phyloP scores from a whole-genome alignment of 2,113 vertebrate species.

The Synodontis membranacea region DNA sequence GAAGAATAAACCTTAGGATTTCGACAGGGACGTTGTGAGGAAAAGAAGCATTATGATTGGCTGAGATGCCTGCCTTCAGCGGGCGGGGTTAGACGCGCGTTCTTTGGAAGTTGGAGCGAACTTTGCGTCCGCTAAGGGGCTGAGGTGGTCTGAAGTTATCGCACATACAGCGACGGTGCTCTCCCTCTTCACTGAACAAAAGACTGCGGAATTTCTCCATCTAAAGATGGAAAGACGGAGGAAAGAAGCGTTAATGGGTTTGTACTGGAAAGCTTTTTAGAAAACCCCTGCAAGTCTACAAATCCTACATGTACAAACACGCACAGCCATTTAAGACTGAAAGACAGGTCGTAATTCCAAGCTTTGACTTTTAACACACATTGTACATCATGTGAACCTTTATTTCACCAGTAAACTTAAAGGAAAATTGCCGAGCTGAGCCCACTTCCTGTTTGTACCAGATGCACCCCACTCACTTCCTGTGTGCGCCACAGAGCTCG shows the following conservation, averaged over 20 bases:
- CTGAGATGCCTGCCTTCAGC: neutral
- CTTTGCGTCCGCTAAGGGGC: constrained; percentile 80
- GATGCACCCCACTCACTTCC: constrained; percentile 7
- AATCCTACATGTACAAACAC: neutral
- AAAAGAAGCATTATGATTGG: neutral
- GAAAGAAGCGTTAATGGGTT: neutral
- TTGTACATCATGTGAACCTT: neutral
- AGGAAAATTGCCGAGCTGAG: constrained; percentile 6
- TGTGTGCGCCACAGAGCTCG: neutral
- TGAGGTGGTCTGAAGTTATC: constrained; percentile 90
- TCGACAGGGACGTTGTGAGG: neutral
- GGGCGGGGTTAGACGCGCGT: neutral
- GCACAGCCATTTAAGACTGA: neutral
- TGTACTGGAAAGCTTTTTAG: neutral
- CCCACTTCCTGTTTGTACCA: constrained; percentile 14
- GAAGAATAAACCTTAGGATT: neutral
- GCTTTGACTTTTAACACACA: neutral
- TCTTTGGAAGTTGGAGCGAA: constrained; percentile 74
- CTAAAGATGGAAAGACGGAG: constrained; percentile 61
- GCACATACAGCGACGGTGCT: constrained; percentile 79
- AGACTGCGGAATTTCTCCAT: constrained; percentile 81
- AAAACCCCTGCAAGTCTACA: neutral
- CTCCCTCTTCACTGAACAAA: constrained; percentile 78
- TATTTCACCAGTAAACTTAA: neutral
- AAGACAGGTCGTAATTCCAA: neutral